Base-by-base conservation (phyloP, 2,888 invertebrate species). In the Nomada fabriciana region DNA sequence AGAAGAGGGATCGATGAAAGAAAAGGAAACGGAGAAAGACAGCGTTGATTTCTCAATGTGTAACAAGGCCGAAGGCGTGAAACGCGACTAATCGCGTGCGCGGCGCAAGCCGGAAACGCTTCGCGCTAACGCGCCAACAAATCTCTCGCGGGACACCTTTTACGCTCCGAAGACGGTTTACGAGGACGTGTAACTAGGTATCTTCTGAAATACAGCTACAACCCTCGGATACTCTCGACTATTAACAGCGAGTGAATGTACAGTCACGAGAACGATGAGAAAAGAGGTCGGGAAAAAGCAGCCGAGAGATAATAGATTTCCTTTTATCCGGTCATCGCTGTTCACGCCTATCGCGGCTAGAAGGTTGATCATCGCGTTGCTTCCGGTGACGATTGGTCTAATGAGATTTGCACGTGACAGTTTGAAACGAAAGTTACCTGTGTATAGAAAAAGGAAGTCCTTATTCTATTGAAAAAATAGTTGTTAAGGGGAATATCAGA, bases 101-200 rank as follows among this genome's bases (percentile, higher is more conserved):
- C 79, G 79, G 71, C 68, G 60, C 63, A 78, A 86, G 60, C 70
- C 80, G 86, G 86, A 86, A 85, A 77, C 70, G 83, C 69, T 86
- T 85, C 67, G 53, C 73, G 67, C 73, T 85, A 85, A 85, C 85
- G 74, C 79, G 76, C 67, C 77, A 83, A 86, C 75, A 85, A 85
- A 85, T 85, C 86, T 85, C 72, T 75, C 71, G 64, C 81, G 74
- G 59, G 83, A 85, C 72, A 86, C 69, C 74, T 80, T 80, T 85
- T 83, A 86, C 76, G 80, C 77, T 61, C 72, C 80, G 70, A 83
- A 80, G 69, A 72, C 65, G 72, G 59, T 70, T 67, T 76, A 68
- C 74, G 74, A 82, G 76, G 68, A 80, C 77, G 70, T 69, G 72
- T 75, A 80, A 83, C 80, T 79, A 83, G 80, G 80, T 80, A 82